phyloP scores from a whole-genome alignment of 2,113 vertebrate species.

The Cairina moschata region DNA sequence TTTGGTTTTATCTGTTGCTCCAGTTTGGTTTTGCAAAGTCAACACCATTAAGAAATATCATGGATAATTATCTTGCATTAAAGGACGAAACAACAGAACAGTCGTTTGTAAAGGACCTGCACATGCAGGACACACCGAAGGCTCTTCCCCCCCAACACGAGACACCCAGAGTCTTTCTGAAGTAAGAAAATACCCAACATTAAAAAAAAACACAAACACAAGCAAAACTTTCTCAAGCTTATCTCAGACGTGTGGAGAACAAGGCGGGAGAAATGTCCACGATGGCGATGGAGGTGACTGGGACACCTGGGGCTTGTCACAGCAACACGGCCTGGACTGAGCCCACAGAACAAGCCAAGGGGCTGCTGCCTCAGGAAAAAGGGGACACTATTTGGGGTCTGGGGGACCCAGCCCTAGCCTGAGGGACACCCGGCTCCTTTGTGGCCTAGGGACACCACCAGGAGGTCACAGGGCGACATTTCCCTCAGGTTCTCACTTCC shows the following conservation, averaged over 20 bases:
- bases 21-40: not conserved
- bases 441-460: not conserved
- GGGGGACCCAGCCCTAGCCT: not conserved
- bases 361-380: not conserved
- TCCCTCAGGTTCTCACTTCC: no score
- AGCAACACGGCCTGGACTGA: rapidly evolving
- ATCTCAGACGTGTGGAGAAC: not conserved
- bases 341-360: rapidly evolving
- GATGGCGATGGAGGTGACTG: rapidly evolving
- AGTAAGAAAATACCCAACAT: not conserved
- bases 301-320: not conserved
- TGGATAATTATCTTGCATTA: not conserved
- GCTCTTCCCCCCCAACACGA: not conserved
- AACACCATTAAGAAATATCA: not conserved
- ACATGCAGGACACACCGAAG: rapidly evolving
- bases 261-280: not conserved
- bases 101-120: not conserved
- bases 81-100: not conserved
- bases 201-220: not conserved
- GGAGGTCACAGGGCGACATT: rapidly evolving
- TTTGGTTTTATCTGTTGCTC: not conserved
- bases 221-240: not conserved
- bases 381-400: no score
- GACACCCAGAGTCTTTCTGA: rapidly evolving
- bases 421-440: not conserved